Conservation (phyloP, 2,797 vertebrate species). For the Coregonus sp. region DNA sequence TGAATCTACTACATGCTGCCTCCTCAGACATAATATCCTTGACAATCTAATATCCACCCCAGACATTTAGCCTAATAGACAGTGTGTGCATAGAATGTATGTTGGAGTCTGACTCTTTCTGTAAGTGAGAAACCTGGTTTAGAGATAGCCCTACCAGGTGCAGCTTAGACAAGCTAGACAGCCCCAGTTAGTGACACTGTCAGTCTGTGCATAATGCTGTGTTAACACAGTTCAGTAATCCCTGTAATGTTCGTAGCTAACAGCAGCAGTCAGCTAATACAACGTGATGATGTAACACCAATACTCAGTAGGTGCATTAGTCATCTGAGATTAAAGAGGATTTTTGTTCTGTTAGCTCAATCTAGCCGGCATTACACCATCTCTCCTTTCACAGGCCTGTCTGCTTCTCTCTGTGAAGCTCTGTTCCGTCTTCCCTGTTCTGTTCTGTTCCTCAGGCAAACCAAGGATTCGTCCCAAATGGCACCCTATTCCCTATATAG, state of each 20-base stretch:
- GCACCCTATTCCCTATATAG: background rate
- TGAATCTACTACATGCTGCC: background rate
- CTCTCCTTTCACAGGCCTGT: background rate
- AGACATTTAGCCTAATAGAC: background rate
- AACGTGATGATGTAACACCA: background rate
- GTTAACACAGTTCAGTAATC: conserved; percentile 1
- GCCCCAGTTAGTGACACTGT: background rate
- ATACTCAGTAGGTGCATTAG: no score
- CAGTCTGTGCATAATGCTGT: background rate
- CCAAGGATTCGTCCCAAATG: background rate
- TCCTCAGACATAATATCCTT: background rate
- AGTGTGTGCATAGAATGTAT: background rate
- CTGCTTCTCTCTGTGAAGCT: background rate
- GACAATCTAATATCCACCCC: background rate
- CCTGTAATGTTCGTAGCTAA: background rate
- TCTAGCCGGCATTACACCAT: background rate
- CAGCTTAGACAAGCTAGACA: background rate
- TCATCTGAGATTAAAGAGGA: background rate
- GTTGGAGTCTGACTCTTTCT: background rate
- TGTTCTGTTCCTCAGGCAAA: background rate
- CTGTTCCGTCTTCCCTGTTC: background rate
- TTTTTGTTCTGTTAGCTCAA: background rate
- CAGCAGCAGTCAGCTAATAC: background rate
- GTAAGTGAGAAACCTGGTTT: background rate
- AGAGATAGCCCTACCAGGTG: background rate